Evolutionary conservation across 2,888 invertebrate species (phyloP).

Genomic region (Gastracanthus pulcherrimus): DNA sequence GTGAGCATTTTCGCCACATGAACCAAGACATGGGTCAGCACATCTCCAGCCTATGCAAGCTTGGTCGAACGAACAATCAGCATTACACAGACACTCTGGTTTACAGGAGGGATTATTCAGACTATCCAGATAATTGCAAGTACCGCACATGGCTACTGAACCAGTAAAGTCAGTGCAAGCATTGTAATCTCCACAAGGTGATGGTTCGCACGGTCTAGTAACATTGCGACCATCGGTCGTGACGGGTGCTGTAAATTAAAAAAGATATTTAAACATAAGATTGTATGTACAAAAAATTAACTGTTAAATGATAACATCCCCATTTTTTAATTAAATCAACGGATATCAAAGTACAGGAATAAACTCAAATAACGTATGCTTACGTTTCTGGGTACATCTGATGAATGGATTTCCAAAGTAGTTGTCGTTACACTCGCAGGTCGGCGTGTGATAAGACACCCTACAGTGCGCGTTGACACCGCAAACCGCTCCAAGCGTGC

Average conservation of each 20-base stretch:
- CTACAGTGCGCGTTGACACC: conserved; percentile 89
- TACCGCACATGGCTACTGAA: conserved; percentile 88
- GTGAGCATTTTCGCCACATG: conserved; percentile 88
- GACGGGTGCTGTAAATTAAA: conserved; percentile 60
- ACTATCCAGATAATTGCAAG: conserved; percentile 85
- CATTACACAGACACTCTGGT: conserved; percentile 90
- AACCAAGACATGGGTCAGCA: conserved; percentile 83
- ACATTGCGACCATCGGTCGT: conserved; percentile 77
- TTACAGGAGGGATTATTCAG: conserved; percentile 86
- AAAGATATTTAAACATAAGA: background rate
- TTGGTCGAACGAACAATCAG: conserved; percentile 88
- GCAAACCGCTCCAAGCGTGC: conserved; percentile 85
- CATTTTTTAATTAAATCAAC: background rate
- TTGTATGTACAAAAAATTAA: background rate
- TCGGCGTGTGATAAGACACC: conserved; percentile 90
- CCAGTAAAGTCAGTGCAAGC: conserved; percentile 86
- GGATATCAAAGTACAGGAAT: too few species aligned
- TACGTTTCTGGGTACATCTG: conserved; percentile 83
- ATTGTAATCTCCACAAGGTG: conserved; percentile 85
- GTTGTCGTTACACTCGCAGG: conserved; percentile 87
- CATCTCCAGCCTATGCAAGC: conserved; percentile 86
- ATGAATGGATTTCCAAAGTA: conserved; percentile 89
- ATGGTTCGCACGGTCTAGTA: conserved; percentile 86
- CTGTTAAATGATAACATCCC: too few species aligned
- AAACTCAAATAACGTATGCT: conserved; percentile 67